Base-by-base conservation (phyloP, 2,113 vertebrate species). In the Seriola quinqueradiata region DNA sequence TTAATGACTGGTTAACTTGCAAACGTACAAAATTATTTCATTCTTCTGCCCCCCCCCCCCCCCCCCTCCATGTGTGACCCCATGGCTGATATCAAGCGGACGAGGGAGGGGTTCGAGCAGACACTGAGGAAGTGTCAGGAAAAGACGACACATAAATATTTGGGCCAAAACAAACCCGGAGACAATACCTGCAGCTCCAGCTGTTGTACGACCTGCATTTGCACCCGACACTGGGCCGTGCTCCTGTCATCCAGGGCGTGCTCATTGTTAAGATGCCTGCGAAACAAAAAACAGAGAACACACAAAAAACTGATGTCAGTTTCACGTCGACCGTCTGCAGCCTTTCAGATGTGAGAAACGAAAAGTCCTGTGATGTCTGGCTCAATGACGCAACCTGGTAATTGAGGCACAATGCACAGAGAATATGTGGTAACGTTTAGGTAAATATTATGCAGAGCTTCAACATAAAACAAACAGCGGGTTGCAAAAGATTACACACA, bases 131-230 rank as follows among this genome's bases (percentile, higher is more conserved):
- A 77, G 79, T 76, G 85, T 74, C 70, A 75, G 85, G 72, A 77
- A 77, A 81, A 84, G 60, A 87, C 50, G 81, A 86, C 78, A 74
- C 71, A 78, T 77, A 92, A 90, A 91, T 88, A 87, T 91, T 92
- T 92, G 77, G 79, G 63, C 76, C 61, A 87, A 91, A 91, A 89
- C 87, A 87, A 78, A 50, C 55, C 21, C 5, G 5, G 81, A 87
- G 81, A 87, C 89, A 85, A 89, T 99, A 99, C 98, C 98, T 99
- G 98, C 93, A 99, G 96, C 94, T 99, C 98, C 97, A 99, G 97
- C 96, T 99, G 98, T 94, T 99, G 98, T 80, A 99, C 98, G 94
- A 99, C 98, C 97, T 99, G 98, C 98, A 99, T 99, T 94, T 99
- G 98, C 92, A 99, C 98, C 95, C 98, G 97, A 95, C 98, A 99